A percentile compares a stretch with the other conserved stretches of the same genome.
Conservation (phyloP, 2,797 vertebrate genomes). For the Labroides dimidiatus region DNA sequence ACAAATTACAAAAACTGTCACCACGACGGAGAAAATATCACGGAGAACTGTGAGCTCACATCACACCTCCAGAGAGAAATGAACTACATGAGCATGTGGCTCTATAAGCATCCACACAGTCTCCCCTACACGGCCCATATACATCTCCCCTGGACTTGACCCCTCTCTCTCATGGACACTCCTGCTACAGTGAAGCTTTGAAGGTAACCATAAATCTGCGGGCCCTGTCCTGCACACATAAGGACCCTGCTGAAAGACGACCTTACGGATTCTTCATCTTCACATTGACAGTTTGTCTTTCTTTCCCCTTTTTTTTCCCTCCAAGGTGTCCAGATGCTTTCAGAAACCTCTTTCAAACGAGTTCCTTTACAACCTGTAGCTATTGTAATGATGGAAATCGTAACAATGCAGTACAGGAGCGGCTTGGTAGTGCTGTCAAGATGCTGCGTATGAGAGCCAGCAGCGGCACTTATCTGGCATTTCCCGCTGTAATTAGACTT, state of each 20-base stretch:
- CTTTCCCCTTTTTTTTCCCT: not conserved
- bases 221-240: conserved; percentile 29
- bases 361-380: conserved; percentile 11
- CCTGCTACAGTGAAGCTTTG: conserved; percentile 48
- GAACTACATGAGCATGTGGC: conserved; percentile 4
- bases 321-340: conserved; percentile 21
- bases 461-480: conserved; percentile 37
- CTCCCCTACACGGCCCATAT: conserved; percentile 27
- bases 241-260: conserved; percentile 46
- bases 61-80: too few relatives aligned
- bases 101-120: conserved; percentile 12
- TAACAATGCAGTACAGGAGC: conserved; percentile 3
- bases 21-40: not conserved
- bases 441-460: conserved; percentile 26
- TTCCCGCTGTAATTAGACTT: conserved; percentile 59
- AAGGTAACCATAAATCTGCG: conserved; percentile 72
- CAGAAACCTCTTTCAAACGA: conserved; percentile 6
- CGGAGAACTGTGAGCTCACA: not conserved
- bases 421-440: conserved; percentile 28
- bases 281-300: conserved; percentile 19
- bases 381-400: conserved; percentile 30
- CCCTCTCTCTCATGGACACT: conserved; percentile 30
- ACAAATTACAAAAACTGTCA: conserved; percentile 1
- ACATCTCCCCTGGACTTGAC: conserved; percentile 46
- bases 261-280: conserved; percentile 41